These are phyloP conservation scores for Branchipolynoe longqiensis DNA, from an alignment of 2,888 invertebrate species.

Conservation along the genomic window DNA sequence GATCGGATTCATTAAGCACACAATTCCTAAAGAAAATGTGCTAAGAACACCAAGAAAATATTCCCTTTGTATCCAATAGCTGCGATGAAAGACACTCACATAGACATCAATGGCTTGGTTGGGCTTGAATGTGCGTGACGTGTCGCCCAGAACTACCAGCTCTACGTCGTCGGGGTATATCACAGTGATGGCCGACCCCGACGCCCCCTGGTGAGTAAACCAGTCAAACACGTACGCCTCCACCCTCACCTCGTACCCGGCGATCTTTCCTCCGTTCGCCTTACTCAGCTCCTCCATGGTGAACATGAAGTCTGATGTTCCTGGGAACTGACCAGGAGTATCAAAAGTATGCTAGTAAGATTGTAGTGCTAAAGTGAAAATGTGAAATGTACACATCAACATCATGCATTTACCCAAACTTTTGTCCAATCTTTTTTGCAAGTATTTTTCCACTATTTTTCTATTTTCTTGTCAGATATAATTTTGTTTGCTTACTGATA, in stretches of 20 bases:
- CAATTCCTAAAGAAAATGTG: not conserved
- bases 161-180: slow-evolving; percentile 93
- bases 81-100: too few species aligned
- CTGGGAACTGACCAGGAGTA: slow-evolving; percentile 95
- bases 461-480: too few species aligned
- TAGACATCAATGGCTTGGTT: slow-evolving; percentile 94
- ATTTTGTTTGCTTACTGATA: too few species aligned
- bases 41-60: too few species aligned
- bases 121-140: slow-evolving; percentile 96
- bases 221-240: slow-evolving; percentile 80
- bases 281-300: slow-evolving; percentile 88
- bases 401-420: too few species aligned
- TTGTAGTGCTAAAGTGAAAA: too few species aligned
- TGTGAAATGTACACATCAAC: too few species aligned
- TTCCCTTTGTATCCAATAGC: too few species aligned
- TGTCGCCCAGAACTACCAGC: slow-evolving; percentile 92
- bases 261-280: slow-evolving; percentile 43
- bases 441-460: too few species aligned
- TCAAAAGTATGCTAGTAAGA: too few species aligned
- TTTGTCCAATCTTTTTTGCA: too few species aligned
- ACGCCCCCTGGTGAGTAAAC: slow-evolving; percentile 79
- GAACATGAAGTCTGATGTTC: slow-evolving; percentile 92
- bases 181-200: slow-evolving; percentile 91
- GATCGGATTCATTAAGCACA: too few species aligned
- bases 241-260: slow-evolving; percentile 76